Evolutionary conservation across 1,140 invertebrate genomes (phyloP), one percentile per base, ranked within the genome.

Genomic region (Zophobas atratus): DNA sequence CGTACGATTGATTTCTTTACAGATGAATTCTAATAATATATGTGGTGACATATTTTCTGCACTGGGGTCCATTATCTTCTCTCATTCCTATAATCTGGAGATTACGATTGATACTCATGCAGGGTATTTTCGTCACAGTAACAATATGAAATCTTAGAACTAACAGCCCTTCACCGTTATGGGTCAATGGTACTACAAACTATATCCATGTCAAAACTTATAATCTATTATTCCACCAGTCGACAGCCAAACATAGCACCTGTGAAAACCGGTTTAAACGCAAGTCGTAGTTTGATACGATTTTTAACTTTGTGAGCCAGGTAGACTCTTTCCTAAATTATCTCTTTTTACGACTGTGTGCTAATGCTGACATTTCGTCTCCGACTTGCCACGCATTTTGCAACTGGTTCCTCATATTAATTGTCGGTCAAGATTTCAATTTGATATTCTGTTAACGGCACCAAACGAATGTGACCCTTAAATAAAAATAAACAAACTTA

Each of bases 201-300:
- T 67, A 67, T 67, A 67, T 67, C 41, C 60, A 67, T 67, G 60
- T 67, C 60, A 67, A 67, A 67, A 67, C 60, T 67, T 43, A 67
- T 43, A 67, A 67, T 67, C 60, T 43, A 67, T 67, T 67, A 67
- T 67, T 67, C 20, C 60, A 67, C 60, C 33, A 67, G 60, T 46
- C 60, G 39, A 41, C 60, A 67, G 60, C 60, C 38, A 72, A 55
- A 39, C 39, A 73, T 36, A 73, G 71, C 71, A 73, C 71, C 71
- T 73, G 71, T 73, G 70, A 49, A 53, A 56, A 56, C 71, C 55
- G 49, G 71, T 73, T 73, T 56, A 73, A 72, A 73, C 36, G 60
- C 60, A 72, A 56, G 49, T 73, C 48, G 41, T 38, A 43, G 49
- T 73, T 73, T 73, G 38, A 53, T 73, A 73, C 71, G 35, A 73